Evolutionary conservation across 1,140 invertebrate species (phyloP).

Genomic region (Micrasema longulum): DNA sequence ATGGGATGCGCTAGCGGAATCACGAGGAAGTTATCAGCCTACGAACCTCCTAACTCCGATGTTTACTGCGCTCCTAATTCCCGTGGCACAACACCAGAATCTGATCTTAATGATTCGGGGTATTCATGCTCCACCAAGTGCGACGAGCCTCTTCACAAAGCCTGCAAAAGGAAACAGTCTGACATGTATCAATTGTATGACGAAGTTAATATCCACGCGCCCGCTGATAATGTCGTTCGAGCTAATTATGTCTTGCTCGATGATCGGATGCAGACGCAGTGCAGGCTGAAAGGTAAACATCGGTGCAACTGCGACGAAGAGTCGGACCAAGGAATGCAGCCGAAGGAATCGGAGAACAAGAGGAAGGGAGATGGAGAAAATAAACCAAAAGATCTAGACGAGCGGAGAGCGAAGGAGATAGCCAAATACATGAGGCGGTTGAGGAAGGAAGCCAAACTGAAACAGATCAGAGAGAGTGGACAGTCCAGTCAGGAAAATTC

Average conservation of each 20-base stretch:
- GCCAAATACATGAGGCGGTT: constrained; percentile 64
- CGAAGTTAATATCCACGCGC: constrained; percentile 37
- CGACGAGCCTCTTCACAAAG: constrained; percentile 37
- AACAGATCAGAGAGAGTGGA: constrained; percentile 59
- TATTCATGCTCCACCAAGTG: constrained; percentile 29
- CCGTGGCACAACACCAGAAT: constrained; percentile 52
- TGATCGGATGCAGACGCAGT: constrained; percentile 77
- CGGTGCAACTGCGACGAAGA: constrained; percentile 75
- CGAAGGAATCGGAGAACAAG: constrained; percentile 49
- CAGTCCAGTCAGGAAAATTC: constrained; percentile 57
- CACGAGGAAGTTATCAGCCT: constrained; percentile 57
- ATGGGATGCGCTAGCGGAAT: constrained; percentile 55
- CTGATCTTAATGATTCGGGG: constrained; percentile 45
- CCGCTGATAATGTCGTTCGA: constrained; percentile 41
- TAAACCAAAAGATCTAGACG: constrained; percentile 56
- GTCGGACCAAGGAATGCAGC: constrained; percentile 57
- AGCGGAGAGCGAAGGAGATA: constrained; percentile 62
- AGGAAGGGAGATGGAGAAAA: constrained; percentile 47
- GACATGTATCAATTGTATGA: constrained; percentile 40
- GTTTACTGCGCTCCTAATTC: constrained; percentile 54
- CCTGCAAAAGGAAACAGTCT: constrained; percentile 37
- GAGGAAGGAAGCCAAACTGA: constrained; percentile 63
- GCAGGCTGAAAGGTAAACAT: constrained; percentile 79
- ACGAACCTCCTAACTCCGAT: constrained; percentile 53
- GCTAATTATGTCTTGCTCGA: constrained; percentile 68